These are phyloP conservation scores for Dendronephthya gigantea DNA, from an alignment of 64 coral and sea anemone species.

Conservation along the genomic window DNA sequence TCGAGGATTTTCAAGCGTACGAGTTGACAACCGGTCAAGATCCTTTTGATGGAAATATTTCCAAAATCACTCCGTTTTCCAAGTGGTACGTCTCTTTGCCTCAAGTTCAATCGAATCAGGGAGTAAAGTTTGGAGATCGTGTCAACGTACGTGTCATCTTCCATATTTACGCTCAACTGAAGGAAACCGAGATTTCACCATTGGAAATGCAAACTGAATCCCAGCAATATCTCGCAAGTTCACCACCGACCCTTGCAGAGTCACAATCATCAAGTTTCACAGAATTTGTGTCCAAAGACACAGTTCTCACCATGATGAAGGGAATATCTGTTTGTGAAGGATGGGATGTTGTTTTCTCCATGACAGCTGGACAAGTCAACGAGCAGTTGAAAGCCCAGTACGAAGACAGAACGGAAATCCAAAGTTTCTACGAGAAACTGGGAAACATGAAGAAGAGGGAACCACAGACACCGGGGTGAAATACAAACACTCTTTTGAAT, in stretches of 20 bases:
- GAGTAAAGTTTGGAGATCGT: neutral
- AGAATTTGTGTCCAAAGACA: neutral
- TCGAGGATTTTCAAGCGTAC: neutral
- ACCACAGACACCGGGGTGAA: neutral
- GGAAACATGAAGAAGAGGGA: neutral
- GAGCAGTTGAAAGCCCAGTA: neutral
- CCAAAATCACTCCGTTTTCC: conserved; percentile 11
- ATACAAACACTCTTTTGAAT: neutral
- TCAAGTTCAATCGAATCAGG: neutral
- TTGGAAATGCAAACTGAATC: neutral
- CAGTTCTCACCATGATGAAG: neutral
- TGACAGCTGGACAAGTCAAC: neutral
- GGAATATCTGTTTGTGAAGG: neutral
- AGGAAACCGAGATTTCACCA: neutral
- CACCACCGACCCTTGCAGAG: neutral
- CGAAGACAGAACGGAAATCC: neutral
- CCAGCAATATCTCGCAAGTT: neutral
- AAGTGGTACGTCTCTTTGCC: conserved; percentile 11
- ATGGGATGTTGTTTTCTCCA: conserved; percentile 10
- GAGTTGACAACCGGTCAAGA: neutral
- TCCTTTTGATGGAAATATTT: conserved; percentile 10
- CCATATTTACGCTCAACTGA: conserved; percentile 13
- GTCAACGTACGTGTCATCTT: conserved; percentile 13
- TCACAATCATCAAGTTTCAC: too few relatives aligned
- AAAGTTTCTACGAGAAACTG: conserved; percentile 6